phyloP scores from a whole-genome alignment of 2,888 invertebrate species.

The Chelonus formosanus region DNA sequence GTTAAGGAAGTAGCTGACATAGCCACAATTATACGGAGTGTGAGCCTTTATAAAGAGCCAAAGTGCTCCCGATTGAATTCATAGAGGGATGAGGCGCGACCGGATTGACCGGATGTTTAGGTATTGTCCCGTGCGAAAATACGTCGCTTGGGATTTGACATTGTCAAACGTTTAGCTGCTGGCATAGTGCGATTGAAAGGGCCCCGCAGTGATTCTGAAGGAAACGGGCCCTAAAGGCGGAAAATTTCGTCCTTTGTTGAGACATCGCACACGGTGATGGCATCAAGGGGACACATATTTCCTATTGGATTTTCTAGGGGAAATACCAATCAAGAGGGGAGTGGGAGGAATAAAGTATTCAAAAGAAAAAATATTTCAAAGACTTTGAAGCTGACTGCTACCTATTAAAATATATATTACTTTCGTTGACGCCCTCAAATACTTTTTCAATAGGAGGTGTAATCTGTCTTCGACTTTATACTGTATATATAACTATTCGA shows the following conservation, averaged over 20 bases:
- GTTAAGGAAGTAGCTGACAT: constrained; percentile 41
- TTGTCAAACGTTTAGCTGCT: constrained; percentile 51
- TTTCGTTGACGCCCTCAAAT: constrained; percentile 6
- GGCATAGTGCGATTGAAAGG: constrained; percentile 3
- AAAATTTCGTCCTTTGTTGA: constrained; percentile 50
- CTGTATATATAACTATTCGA: no score
- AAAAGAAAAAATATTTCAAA: background rate
- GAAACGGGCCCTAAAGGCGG: constrained; percentile 55
- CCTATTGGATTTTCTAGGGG: no score
- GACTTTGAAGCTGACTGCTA: background rate
- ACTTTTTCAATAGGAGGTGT: constrained; percentile 1
- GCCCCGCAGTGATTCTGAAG: constrained; percentile 39
- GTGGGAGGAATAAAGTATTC: background rate
- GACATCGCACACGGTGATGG: constrained; percentile 25
- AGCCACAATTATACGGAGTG: constrained; percentile 52
- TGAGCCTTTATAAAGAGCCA: constrained; percentile 19
- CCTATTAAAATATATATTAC: constrained; percentile 9
- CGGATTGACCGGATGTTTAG: constrained; percentile 65
- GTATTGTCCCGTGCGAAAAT: constrained; percentile 48
- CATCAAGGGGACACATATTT: background rate
- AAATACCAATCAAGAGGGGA: background rate
- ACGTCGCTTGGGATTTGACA: constrained; percentile 36
- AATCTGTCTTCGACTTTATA: constrained; percentile 26
- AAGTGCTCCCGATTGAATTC: constrained; percentile 11
- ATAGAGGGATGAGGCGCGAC: constrained; percentile 32